Base-by-base conservation (phyloP, 92 coral and sea anemone species). In the Palythoa grandiflora region DNA sequence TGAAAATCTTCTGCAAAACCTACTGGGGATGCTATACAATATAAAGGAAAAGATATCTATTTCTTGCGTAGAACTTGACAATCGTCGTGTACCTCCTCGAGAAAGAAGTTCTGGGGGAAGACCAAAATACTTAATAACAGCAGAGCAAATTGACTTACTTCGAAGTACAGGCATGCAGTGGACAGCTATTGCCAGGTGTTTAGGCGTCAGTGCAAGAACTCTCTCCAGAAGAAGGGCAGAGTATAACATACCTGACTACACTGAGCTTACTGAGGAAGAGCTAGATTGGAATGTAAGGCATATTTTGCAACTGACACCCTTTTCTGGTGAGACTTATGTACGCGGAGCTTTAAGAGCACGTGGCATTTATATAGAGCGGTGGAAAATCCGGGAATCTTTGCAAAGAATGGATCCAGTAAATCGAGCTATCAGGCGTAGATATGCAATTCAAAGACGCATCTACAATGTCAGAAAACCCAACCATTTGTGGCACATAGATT, bases 61-160 rank as follows among this genome's bases (percentile, higher is more conserved):
- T 73, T 73, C 78, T 73, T 73, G 55, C 55, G 19, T 15, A 73
- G 78, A 73, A 73, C 12, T 73, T 61, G 20, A 61, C 68, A 72
- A 39, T 47, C 78, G 79, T 83, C 38, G 68, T 65, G 83, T 89
- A 55, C 88, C 88, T 75, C 51, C 76, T 70, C 84, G 83, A 89
- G 88, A 85, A 39, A 38, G 74, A 48, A 61, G 92, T 87, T 68
- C 89, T 37, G 68, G 88, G 60, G 89, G 88, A 63, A 85, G 92
- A 84, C 87, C 89, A 78, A 77, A 71, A 61, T 89, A 85, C 73
- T 76, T 68, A 19, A 73, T 68, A 55, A 54, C 92, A 85, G 83
- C 87, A 50, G 89, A 90, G 65, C 81, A 84, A 85, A 78, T 90
- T 38, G 89, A 85, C 52, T 84, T 89, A 52, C 85, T 89, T 80